Percentiles rank a stretch among this genome's conserved stretches.
phyloP scores from a whole-genome alignment of 2,888 invertebrate genomes.

The Morinoia aosen region DNA sequence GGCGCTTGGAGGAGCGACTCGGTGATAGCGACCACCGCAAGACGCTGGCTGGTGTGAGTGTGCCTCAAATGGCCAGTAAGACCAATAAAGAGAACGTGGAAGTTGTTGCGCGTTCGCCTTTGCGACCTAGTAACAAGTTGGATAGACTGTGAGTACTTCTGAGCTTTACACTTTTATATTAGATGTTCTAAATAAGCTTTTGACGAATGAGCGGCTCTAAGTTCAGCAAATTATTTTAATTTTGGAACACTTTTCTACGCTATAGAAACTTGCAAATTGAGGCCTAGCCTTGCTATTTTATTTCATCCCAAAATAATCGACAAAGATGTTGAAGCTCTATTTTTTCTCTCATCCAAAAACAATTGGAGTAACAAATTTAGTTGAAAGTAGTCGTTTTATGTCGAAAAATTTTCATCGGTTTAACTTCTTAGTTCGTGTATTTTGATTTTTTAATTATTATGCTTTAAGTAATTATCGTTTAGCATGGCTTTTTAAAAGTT shows the following conservation, averaged over 20 bases:
- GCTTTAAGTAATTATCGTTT: neutral
- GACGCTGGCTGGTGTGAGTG: neutral
- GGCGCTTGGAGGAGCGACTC: constrained; percentile 60
- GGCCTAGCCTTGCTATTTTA: neutral
- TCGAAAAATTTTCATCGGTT: neutral
- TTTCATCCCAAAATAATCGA: neutral
- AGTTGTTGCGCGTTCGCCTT: constrained; percentile 56
- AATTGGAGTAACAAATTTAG: neutral
- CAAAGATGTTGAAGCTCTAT: neutral
- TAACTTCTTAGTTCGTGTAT: neutral
- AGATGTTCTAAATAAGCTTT: neutral
- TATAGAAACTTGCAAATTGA: neutral
- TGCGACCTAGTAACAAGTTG: constrained; percentile 57
- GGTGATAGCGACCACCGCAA: neutral
- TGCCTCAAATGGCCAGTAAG: neutral
- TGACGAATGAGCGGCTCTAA: neutral
- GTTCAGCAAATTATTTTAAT: neutral
- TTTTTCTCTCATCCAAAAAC: neutral
- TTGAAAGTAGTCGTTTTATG: no score
- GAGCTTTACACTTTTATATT: neutral
- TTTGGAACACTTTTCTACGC: neutral
- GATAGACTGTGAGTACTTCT: constrained; percentile 1
- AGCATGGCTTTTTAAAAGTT: neutral
- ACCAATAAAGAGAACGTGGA: constrained; percentile 59
- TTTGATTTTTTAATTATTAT: neutral